Conservation (phyloP, 2,113 vertebrate genomes). For the Euleptes europaea region DNA sequence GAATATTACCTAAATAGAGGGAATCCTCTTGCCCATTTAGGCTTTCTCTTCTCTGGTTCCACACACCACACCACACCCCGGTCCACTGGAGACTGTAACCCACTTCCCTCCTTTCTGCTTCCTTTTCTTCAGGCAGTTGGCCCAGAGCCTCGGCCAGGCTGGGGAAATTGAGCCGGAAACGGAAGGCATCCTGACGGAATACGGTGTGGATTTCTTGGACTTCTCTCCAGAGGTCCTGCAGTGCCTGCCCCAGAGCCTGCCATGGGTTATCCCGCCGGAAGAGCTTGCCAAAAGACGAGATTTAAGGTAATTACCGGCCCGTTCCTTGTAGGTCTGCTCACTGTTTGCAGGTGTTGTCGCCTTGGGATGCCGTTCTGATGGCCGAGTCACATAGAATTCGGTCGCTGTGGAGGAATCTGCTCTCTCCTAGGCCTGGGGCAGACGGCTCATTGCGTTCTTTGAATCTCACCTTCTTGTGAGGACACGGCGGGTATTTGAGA, state of each 20-base stretch:
- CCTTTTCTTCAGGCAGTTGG: conserved; percentile 77
- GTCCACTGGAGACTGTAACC: background rate
- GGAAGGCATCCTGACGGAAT: conserved; percentile 91
- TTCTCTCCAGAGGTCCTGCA: conserved; percentile 85
- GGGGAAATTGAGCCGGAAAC: conserved; percentile 97
- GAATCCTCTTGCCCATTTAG: background rate
- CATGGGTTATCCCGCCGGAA: conserved; percentile 86
- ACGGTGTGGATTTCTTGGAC: conserved; percentile 92
- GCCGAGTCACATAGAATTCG: background rate
- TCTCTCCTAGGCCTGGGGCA: background rate
- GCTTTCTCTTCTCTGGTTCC: background rate
- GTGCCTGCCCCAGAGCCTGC: conserved; percentile 86
- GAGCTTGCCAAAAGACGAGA: conserved; percentile 87
- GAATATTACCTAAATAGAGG: background rate
- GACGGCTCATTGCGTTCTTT: conserved; percentile 34
- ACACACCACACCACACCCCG: no score
- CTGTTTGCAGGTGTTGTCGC: background rate
- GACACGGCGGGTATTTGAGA: conserved; percentile 46
- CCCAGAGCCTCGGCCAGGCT: conserved; percentile 91
- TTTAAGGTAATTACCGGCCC: conserved; percentile 78
- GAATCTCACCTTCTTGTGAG: conserved; percentile 51
- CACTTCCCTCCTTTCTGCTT: conserved; percentile 25
- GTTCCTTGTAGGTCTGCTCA: background rate
- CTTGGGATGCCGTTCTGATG: background rate
- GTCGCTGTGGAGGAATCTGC: background rate